phyloP scores from a whole-genome alignment of 2,888 invertebrate species.

The Drosophila lacicola region DNA sequence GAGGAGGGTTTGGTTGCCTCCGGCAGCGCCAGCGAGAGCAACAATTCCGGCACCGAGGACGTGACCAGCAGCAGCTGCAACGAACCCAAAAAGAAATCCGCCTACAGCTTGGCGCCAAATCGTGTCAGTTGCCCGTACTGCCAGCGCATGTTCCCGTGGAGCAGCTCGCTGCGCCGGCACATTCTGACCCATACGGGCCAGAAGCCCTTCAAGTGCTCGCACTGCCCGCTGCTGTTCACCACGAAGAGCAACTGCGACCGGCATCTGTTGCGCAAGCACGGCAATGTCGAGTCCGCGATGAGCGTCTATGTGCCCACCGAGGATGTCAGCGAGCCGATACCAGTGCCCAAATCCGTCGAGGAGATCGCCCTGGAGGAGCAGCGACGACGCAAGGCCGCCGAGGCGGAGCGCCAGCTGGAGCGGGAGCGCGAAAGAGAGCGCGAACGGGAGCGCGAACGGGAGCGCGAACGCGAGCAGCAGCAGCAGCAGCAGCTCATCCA shows the following conservation, averaged over 20 bases:
- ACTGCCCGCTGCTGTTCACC: constrained; percentile 96
- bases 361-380: constrained; percentile 84
- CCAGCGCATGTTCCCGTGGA: constrained; percentile 98
- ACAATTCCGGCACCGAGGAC: constrained; percentile 93
- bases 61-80: constrained; percentile 71
- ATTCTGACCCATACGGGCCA: constrained; percentile 97
- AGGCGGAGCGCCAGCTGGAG: constrained; percentile 59
- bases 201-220: constrained; percentile 97
- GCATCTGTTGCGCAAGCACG: constrained; percentile 95
- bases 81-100: constrained; percentile 93
- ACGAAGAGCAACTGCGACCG: constrained; percentile 99
- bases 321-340: constrained; percentile 84
- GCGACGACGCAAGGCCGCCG: constrained; percentile 74
- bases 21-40: constrained; percentile 91
- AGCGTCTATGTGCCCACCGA: constrained; percentile 86
- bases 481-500: constrained; percentile 70
- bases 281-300: constrained; percentile 86
- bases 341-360: constrained; percentile 83
- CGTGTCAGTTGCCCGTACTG: constrained; percentile 97
- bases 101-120: constrained; percentile 97
- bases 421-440: constrained; percentile 45
- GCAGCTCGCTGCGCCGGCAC: constrained; percentile 96
- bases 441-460: constrained; percentile 76
- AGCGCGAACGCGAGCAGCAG: constrained; percentile 76
- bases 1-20: constrained; percentile 93